These are phyloP conservation scores for Eulemur albifrons DNA, from an alignment of 2,797 vertebrate species.

Conservation along the genomic window DNA sequence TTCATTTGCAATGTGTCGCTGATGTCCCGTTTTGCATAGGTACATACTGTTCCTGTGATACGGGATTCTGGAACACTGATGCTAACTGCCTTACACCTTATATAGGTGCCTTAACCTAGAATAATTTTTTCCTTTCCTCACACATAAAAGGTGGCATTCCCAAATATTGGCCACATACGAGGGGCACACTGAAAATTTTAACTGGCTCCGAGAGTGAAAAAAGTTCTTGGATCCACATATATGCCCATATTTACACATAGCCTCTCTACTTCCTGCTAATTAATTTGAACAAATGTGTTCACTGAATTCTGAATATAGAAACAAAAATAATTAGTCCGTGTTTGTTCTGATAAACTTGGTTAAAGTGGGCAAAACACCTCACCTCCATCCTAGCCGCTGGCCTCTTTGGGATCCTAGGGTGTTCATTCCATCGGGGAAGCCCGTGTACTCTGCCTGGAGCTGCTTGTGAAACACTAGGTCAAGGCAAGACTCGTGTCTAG, in stretches of 20 bases:
- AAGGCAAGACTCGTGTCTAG: background rate
- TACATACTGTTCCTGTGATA: background rate
- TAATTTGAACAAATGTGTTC: background rate
- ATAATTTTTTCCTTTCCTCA: background rate
- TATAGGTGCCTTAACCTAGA: background rate
- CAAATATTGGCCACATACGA: background rate
- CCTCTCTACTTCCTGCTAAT: background rate
- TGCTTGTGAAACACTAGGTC: background rate
- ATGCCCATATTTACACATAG: background rate
- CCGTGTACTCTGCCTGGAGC: background rate
- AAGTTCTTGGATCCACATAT: background rate
- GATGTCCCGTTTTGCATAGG: too few relatives aligned
- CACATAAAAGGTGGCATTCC: background rate
- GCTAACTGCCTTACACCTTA: background rate
- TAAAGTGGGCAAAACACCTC: background rate
- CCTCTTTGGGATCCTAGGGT: background rate
- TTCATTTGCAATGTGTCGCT: background rate
- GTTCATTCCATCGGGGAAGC: background rate
- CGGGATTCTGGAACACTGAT: background rate
- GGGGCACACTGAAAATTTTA: background rate
- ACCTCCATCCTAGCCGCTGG: too few relatives aligned
- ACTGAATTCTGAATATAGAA: constrained; percentile 14
- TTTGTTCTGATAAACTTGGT: background rate
- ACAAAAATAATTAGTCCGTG: background rate
- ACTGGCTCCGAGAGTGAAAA: background rate